phyloP scores from a whole-genome alignment of 2,888 invertebrate species.

The Trypoxylon attenuatum region DNA sequence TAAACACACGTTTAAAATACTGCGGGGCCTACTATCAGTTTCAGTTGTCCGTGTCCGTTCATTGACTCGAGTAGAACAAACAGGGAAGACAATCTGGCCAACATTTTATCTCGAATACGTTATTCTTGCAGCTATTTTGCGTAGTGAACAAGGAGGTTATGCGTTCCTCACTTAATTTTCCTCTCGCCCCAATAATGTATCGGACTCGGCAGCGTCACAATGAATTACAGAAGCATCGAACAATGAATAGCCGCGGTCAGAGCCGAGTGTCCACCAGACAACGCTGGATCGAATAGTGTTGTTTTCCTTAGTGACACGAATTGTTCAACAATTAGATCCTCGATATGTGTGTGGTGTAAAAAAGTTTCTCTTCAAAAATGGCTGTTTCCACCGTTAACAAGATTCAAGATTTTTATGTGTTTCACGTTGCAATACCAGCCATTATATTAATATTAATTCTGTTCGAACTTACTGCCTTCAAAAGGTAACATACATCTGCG shows the following conservation, averaged over 20 bases:
- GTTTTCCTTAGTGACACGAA: neutral
- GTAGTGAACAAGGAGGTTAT: too few relatives aligned
- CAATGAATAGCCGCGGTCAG: neutral
- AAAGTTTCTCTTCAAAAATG: constrained; percentile 4
- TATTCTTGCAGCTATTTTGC: too few relatives aligned
- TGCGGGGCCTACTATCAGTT: too few relatives aligned
- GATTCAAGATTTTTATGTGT: constrained; percentile 27
- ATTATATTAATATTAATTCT: constrained; percentile 29
- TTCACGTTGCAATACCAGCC: constrained; percentile 20
- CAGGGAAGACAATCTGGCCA: too few relatives aligned
- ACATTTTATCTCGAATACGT: too few relatives aligned
- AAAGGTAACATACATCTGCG: constrained; percentile 21
- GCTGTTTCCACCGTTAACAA: constrained; percentile 8
- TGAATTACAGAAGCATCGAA: neutral
- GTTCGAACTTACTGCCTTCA: constrained; percentile 29
- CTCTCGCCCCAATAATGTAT: neutral
- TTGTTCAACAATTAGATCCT: too few relatives aligned
- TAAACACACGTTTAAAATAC: too few relatives aligned
- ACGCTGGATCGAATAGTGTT: neutral
- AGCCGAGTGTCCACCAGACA: neutral
- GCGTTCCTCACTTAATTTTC: neutral
- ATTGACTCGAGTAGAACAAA: too few relatives aligned
- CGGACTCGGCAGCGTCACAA: neutral
- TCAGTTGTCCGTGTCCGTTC: too few relatives aligned
- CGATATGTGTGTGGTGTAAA: neutral